Evolutionary conservation across 2,797 vertebrate species (phyloP).

Genomic region (Antrozous pallidus): DNA sequence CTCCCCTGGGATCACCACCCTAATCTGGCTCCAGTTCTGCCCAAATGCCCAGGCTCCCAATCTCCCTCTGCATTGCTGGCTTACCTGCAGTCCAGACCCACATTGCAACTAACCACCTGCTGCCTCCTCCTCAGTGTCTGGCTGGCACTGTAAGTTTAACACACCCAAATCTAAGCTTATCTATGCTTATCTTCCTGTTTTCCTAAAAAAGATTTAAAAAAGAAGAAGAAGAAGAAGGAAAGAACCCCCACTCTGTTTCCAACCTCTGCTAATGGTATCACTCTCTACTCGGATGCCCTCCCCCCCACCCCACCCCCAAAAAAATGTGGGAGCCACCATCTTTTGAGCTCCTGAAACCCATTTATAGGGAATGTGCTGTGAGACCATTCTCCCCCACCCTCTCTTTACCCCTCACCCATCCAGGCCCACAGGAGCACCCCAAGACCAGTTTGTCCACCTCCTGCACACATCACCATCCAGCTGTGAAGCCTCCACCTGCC

Average conservation of each 20-base stretch:
- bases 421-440: neutral
- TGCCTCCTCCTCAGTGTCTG: accelerated
- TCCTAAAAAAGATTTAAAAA: neutral
- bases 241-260: neutral
- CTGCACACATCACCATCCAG: neutral
- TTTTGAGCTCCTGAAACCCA: neutral
- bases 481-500: accelerated
- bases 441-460: neutral
- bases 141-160: neutral
- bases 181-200: neutral
- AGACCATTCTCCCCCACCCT: neutral
- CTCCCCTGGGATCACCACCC: neutral
- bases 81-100: neutral
- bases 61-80: neutral
- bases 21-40: neutral
- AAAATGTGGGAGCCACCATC: no score
- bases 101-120: neutral
- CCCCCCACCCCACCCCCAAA: no score
- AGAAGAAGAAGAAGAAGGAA: neutral
- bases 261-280: neutral
- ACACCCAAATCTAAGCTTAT: neutral
- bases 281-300: no score
- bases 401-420: accelerated
- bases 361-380: no score
- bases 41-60: no score